Evolutionary conservation across 2,888 invertebrate species (phyloP), one percentile per base, ranked within the genome.

Genomic region (Chrysolina haemoptera): DNA sequence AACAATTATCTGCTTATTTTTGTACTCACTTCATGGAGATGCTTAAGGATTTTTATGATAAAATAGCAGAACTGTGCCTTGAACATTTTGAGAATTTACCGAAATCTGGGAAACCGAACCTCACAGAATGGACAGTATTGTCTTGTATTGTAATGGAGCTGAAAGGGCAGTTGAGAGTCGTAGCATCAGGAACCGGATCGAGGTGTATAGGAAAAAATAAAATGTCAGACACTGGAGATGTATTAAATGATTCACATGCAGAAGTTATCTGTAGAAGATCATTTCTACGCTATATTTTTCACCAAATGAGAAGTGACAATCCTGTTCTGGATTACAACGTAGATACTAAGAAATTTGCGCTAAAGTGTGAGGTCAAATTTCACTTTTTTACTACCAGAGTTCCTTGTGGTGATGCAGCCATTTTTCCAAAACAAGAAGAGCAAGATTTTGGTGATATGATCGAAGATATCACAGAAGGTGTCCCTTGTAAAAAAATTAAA

Each of bases 341-440:
- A 35, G 66, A 77, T 70, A 62, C 62, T n/a, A 53, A 75, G 50
- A 76, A 83, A 70, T 85, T 82, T 76, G 18, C 14, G 10, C 50
- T 85, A 0, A 91, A 90, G 81, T 82, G 89, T 4, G 89, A 89
- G 50, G 86, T 95, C 35, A 89, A 91, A 40, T 96, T 96, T 87
- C 94, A 96, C 85, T 94, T 98, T 84, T 96, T 94, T 83, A 93
- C 95, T 41, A 96, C 96, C 66, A 95, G 96, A 85, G 91, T 94
- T 50, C 98, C 98, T 18, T 98, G 98, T 89, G 98, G 98, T 0
- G 98, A 98, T 90, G 96, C 96, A 14, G 94, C 96, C 18, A 98
- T 98, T 81, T 91, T 95, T 85, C 91, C 91, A 0, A 93, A 92
- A 79, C 82, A 84, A 86, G 81, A 79, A 65, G 81, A 79, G 2